phyloP scores from a whole-genome alignment of 2,888 invertebrate species.

The Phania funesta region DNA sequence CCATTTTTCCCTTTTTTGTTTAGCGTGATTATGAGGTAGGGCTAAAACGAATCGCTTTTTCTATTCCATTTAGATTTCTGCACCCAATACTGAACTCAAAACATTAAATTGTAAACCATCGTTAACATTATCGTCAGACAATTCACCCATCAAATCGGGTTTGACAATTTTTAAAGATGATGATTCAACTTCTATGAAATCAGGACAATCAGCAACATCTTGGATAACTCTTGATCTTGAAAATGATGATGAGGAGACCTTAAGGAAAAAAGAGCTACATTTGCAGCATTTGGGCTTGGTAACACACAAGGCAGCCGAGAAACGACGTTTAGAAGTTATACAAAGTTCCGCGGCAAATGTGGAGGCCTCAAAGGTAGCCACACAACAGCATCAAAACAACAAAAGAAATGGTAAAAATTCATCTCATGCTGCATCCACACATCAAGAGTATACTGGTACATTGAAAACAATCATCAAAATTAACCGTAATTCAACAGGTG shows the following conservation, averaged over 20 bases:
- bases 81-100: slow-evolving; percentile 2
- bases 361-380: slow-evolving; percentile 62
- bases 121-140: slow-evolving; percentile 56
- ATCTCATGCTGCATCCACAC: slow-evolving; percentile 69
- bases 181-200: slow-evolving; percentile 69
- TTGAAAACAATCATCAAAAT: slow-evolving; percentile 92
- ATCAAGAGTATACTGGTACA: slow-evolving; percentile 87
- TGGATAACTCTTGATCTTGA: slow-evolving; percentile 68
- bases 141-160: slow-evolving; percentile 61
- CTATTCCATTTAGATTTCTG: slow-evolving; percentile 6
- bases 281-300: slow-evolving; percentile 87
- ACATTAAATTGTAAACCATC: slow-evolving; percentile 67
- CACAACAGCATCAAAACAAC: slow-evolving; percentile 67
- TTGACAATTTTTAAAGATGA: slow-evolving; percentile 64
- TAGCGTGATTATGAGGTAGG: background rate
- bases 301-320: slow-evolving; percentile 87
- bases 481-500: slow-evolving; percentile 80
- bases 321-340: slow-evolving; percentile 80
- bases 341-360: slow-evolving; percentile 71
- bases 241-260: slow-evolving; percentile 83
- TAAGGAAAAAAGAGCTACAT: slow-evolving; percentile 87
- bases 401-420: slow-evolving; percentile 72
- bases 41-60: background rate
- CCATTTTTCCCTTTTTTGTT: too few relatives aligned
- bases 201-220: slow-evolving; percentile 70